These are phyloP conservation scores for Gandaritis pyraliata DNA, from an alignment of 2,888 invertebrate genomes.

Conservation along the genomic window DNA sequence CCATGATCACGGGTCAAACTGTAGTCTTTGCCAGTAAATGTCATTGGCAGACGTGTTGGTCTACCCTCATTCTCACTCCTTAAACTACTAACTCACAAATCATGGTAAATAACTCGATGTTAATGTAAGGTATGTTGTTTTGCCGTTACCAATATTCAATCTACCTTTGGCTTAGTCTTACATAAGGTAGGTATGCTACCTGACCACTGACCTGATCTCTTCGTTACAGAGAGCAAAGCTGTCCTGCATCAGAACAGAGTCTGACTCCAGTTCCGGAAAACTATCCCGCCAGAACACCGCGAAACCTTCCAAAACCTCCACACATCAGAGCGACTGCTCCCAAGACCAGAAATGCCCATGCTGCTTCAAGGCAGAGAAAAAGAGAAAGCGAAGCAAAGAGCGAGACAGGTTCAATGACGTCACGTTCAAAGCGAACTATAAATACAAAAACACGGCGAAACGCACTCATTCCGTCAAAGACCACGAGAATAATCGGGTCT, in stretches of 20 bases:
- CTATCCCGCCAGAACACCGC: conserved; percentile 71
- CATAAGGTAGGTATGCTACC: too few species aligned
- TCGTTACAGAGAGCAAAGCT: conserved; percentile 76
- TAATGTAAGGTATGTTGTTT: too few species aligned
- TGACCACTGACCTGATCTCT: background rate
- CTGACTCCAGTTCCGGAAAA: conserved; percentile 78
- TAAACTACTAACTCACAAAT: too few species aligned
- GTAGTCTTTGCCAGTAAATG: too few species aligned
- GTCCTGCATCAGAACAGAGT: conserved; percentile 78
- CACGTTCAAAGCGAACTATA: conserved; percentile 74
- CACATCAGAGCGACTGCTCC: conserved; percentile 67
- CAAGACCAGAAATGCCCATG: conserved; percentile 77
- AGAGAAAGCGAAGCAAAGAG: conserved; percentile 63
- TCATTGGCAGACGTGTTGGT: too few species aligned
- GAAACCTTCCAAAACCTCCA: conserved; percentile 69
- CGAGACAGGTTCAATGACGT: conserved; percentile 71
- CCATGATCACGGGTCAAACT: too few species aligned
- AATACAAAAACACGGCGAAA: conserved; percentile 71
- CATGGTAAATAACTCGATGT: too few species aligned
- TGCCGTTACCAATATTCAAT: too few species aligned
- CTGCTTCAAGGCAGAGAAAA: conserved; percentile 59
- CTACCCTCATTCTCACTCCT: too few species aligned
- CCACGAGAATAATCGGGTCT: conserved; percentile 86
- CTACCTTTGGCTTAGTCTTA: too few species aligned
- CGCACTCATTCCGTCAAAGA: conserved; percentile 82